Evolutionary conservation across 2,888 invertebrate genomes (phyloP), one percentile per base, ranked within the genome.

Genomic region (Himalopsyche kuldschensis): DNA sequence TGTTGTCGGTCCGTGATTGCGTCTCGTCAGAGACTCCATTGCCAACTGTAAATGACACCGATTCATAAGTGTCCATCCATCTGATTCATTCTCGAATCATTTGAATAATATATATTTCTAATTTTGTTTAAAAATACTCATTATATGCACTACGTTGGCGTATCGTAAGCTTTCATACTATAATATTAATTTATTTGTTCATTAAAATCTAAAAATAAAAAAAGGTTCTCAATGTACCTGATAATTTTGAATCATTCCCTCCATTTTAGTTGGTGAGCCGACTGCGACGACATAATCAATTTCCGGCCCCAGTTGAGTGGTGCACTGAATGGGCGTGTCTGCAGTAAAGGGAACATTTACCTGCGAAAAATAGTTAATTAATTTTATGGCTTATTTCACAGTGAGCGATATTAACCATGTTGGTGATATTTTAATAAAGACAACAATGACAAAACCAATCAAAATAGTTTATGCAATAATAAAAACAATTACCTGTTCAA

Each of bases 211-310:
- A 32, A 32, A 4, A 41, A 15, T 41, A 17, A 76, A 6, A 75
- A 20, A 75, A 75, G 8, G 20, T 15, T 20, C 1, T 55, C 55
- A 55, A 31, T 90, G 87, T 83, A 92, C 92, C 86, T 91, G 91
- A 87, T 91, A 91, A 88, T 91, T 92, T 88, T 92, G 91, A 87
- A 92, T 87, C 90, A 92, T 91, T 86, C 91, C 91, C 87, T 92
- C 92, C 84, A 92, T 91, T 87, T 91, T 89, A 82, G 90, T 91
- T 75, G 91, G 91, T 15, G 91, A 91, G 27, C 95, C 95, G 79
- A 95, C 95, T 27, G 95, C 95, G 32, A 96, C 96, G 86, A 96
- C 94, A 88, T 96, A 96, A 89, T 96, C 95, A 87, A 96, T 95
- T 87, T 95, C 95, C 87, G 94, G 93, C 75, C 93, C 93, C 46